phyloP scores from a whole-genome alignment of 1,140 invertebrate genomes.

The Laupala kohalensis region DNA sequence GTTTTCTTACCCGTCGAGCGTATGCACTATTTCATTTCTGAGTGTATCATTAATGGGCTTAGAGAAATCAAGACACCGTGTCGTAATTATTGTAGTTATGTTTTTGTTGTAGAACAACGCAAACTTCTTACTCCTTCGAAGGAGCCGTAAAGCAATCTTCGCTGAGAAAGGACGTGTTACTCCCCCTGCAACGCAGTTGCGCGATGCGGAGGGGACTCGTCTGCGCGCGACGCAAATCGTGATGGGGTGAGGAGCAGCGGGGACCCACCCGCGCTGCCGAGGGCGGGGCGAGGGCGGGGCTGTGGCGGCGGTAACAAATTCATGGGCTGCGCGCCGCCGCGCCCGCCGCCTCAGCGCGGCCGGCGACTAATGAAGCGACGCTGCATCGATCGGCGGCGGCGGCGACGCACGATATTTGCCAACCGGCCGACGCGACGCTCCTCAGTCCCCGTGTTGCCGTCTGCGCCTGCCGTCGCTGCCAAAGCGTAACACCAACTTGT shows the following conservation, averaged over 20 bases:
- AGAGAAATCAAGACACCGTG: too few species aligned
- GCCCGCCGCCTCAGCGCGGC: too few species aligned
- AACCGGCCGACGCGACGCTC: not conserved
- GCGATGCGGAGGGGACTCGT: not conserved
- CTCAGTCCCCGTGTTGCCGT: not conserved
- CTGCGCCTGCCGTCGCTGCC: not conserved
- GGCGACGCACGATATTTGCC: not conserved
- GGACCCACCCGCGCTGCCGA: too few species aligned
- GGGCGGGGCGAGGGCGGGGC: too few species aligned
- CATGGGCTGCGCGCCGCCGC: not conserved
- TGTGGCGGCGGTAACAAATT: not conserved
- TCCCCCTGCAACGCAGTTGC: not conserved
- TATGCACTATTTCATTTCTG: too few species aligned
- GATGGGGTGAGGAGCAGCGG: not conserved
- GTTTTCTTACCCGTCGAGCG: too few species aligned
- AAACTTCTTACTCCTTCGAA: too few species aligned
- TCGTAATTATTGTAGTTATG: too few species aligned
- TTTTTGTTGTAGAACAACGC: too few species aligned
- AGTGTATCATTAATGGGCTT: too few species aligned
- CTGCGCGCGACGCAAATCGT: not conserved
- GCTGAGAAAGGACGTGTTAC: not conserved
- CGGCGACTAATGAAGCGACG: not conserved
- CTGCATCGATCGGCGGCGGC: not conserved
- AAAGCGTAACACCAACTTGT: too few species aligned
- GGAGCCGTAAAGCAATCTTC: too few species aligned